Percentiles rank a stretch among this genome's conserved stretches.
These are phyloP conservation scores for Nothobranchius kuhntae DNA, from an alignment of 2,113 vertebrate species.

Conservation along the genomic window DNA sequence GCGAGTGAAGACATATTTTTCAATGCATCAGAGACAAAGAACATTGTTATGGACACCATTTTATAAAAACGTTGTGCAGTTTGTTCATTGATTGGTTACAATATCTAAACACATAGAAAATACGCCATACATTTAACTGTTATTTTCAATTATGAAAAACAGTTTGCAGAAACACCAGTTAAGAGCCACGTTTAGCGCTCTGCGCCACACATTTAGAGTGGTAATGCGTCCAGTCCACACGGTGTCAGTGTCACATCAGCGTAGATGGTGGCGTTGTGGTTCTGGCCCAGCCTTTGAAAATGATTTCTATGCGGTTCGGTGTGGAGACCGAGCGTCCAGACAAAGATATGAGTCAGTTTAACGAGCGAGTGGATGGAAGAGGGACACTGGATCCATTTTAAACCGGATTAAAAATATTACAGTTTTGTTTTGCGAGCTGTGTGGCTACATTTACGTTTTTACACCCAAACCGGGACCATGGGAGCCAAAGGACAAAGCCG, in stretches of 20 bases:
- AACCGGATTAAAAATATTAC: not conserved
- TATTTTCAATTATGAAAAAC: too few relatives aligned
- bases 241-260: constrained; percentile 60
- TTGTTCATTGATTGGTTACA: too few relatives aligned
- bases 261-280: not conserved
- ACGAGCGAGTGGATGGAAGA: rapidly evolving
- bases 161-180: too few relatives aligned
- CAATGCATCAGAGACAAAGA: too few relatives aligned
- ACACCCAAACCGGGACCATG: constrained; percentile 36
- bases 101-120: too few relatives aligned
- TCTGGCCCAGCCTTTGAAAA: constrained; percentile 39
- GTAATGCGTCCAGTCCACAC: constrained; percentile 31
- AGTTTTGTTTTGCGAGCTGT: too few relatives aligned
- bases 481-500: constrained; percentile 56
- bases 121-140: too few relatives aligned
- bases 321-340: not conserved
- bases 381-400: not conserved
- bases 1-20: too few relatives aligned
- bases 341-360: not conserved
- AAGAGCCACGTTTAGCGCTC: too few relatives aligned
- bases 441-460: not conserved
- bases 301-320: not conserved
- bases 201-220: too few relatives aligned
- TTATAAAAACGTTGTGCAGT: too few relatives aligned
- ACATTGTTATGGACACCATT: too few relatives aligned